Percentiles rank a stretch among this genome's conserved stretches.
These are phyloP conservation scores for Neogobius melanostomus DNA, from an alignment of 2,113 vertebrate species.

Conservation along the genomic window DNA sequence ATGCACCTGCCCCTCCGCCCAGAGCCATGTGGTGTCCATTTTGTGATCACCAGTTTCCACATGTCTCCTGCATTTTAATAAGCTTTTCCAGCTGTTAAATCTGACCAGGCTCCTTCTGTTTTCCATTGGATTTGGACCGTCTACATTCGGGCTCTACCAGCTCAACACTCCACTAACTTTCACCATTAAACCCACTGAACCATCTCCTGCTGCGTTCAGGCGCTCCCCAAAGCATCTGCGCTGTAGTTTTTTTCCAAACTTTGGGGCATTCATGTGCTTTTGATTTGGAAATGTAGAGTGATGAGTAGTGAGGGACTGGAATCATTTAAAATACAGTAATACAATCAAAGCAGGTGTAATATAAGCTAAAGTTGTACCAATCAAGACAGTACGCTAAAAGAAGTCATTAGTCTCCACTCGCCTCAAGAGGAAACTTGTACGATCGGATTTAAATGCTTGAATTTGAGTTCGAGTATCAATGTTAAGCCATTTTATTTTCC, in stretches of 20 bases:
- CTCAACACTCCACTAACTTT: not conserved
- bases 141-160: constrained; percentile 5
- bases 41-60: constrained; percentile 7
- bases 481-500: too few species aligned
- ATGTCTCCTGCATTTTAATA: constrained; percentile 9
- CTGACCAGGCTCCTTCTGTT: not conserved
- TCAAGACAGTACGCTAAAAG: not conserved
- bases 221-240: not conserved
- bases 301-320: not conserved
- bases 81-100: constrained; percentile 8
- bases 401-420: too few species aligned
- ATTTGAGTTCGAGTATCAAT: too few species aligned
- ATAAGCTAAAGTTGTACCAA: not conserved
- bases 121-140: constrained; percentile 4
- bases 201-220: constrained; percentile 10
- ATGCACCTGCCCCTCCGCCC: constrained; percentile 4
- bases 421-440: too few species aligned
- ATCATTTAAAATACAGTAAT: not conserved
- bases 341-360: not conserved
- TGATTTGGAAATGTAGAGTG: not conserved
- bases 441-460: too few species aligned
- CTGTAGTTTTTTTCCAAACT: not conserved
- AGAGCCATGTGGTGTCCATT: constrained; percentile 11
- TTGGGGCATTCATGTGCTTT: not conserved
- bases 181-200: constrained; percentile 9